Base-by-base conservation (phyloP, 1,140 invertebrate species). In the Drosophila kohkoa region DNA sequence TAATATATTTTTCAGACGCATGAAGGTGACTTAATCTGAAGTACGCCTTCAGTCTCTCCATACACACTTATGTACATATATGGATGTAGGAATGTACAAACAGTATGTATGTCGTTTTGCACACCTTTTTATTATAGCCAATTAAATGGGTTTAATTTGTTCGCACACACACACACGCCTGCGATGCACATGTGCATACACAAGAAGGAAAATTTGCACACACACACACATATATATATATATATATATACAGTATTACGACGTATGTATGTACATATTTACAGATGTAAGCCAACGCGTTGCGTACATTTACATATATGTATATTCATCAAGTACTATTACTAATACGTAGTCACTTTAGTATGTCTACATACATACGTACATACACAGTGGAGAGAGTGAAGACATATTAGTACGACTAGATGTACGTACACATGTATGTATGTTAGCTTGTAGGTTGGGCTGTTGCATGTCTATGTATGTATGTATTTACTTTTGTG, bases 311-410 rank as follows among this genome's bases (percentile, higher is more conserved):
- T 48, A 25, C 6, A 32, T 8, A 32, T 32, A 32, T 8, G 25
- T 35, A 49, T 25, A 48, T 35, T 10, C 13, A 54, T 15, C 41
- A 10, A 49, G 38, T 55, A 38, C 13, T 55, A 55, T 35, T 35
- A 62, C 28, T 48, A 52, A 28, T 25, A 64, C 46, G 16, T 64
- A 64, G 30, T 5, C 28, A 52, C 10, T n/a, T 58, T 10, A 28
- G 25, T 54, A 55, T 46, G n/a, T 38, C 38, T 16, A 54, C 30
- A 49, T n/a, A 54, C 43, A 54, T 28, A 59, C 28, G 35, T 41
- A 51, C 20, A 51, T 55, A 64, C 30, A 32, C 30, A 58, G 11
- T 43, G 59, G 59, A 63, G 59, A 63, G 59, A 63, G 59, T 63
- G 54, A 49, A 63, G 28, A 32, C 30, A 49, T 63, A 49, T 64